Base-by-base conservation (phyloP, 1,140 invertebrate species). In the Zaprionus capensis region DNA sequence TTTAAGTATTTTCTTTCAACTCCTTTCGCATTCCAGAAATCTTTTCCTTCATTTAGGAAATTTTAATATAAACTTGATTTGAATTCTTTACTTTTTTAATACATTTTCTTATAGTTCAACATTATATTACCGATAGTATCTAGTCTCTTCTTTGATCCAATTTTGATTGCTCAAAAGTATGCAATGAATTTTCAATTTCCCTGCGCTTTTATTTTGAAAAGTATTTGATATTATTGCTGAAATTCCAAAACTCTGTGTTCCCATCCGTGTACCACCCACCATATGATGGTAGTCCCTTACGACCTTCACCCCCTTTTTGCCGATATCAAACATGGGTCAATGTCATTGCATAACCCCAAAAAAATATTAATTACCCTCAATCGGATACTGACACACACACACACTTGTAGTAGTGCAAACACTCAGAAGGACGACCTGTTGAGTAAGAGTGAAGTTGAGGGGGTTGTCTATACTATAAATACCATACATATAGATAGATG, bases 351-450 rank as follows among this genome's bases (percentile, higher is more conserved):
- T 78, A 75, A 70, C 65, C 71, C 76, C 53, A 73, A 49, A 44
- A 59, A 65, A 36, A 71, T 59, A 71, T 65, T 71, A 77, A 64
- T 82, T 70, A 82, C 76, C 79, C 79, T 80, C 55, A 64, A 78
- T 77, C 62, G 66, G 49, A 36, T 9, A 51, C 24, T 15, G 17
- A 46, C 14, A 22, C 41, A n/a, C 62, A 53, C 34, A 70, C 64
- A 78, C 73, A 67, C 53, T 31, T 55, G 12, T 56, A 59, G 63
- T 17, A 57, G 53, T 12, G 11, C 80, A 75, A 78, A 82, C 74
- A 85, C 76, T 80, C 36, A 44, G 57, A 44, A 69, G 76, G 62
- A 46, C 58, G 41, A 87, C 84, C 78, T 88, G 84, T 88, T 88
- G 85, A 78, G 75, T 55, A 73, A 63, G 57, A 34, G 73, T 68